These are phyloP conservation scores for Temnothorax unifasciatus DNA, from an alignment of 2,888 invertebrate genomes.

Conservation along the genomic window DNA sequence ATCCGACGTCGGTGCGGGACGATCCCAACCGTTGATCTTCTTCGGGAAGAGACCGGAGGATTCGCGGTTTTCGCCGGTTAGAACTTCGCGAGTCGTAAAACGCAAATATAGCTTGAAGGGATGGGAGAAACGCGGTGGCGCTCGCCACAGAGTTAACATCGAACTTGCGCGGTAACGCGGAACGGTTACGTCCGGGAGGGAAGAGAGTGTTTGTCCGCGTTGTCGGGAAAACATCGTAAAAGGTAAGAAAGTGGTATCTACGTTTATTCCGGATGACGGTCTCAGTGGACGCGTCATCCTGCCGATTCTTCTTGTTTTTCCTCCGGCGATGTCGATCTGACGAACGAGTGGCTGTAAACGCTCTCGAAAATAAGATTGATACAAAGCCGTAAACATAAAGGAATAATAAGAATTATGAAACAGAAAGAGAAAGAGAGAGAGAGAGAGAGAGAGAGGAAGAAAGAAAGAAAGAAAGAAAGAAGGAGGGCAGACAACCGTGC, in stretches of 20 bases:
- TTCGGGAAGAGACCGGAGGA: neutral
- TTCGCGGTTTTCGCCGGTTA: too few relatives aligned
- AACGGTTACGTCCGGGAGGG: neutral
- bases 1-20: slow-evolving; percentile 17
- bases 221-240: neutral
- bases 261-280: slow-evolving; percentile 9
- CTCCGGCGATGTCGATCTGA: neutral
- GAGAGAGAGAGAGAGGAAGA: neutral
- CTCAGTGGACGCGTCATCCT: neutral
- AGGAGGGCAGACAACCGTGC: neutral
- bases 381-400: slow-evolving; percentile 13
- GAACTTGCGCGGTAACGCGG: slow-evolving; percentile 39
- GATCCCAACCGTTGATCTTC: slow-evolving; percentile 26
- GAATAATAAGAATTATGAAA: slow-evolving; percentile 1
- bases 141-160: slow-evolving; percentile 29
- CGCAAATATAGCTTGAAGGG: slow-evolving; percentile 41
- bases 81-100: slow-evolving; percentile 56
- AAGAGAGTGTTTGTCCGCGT: neutral
- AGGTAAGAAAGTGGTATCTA: slow-evolving; percentile 28
- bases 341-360: neutral
- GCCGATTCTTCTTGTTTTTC: neutral
- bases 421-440: neutral
- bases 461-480: neutral
- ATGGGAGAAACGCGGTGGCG: neutral
- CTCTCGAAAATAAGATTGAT: slow-evolving; percentile 30